Percentiles rank a stretch among this genome's conserved stretches.
Evolutionary conservation across 2,113 vertebrate species (phyloP).

Genomic region (Hippopotamus amphibius): DNA sequence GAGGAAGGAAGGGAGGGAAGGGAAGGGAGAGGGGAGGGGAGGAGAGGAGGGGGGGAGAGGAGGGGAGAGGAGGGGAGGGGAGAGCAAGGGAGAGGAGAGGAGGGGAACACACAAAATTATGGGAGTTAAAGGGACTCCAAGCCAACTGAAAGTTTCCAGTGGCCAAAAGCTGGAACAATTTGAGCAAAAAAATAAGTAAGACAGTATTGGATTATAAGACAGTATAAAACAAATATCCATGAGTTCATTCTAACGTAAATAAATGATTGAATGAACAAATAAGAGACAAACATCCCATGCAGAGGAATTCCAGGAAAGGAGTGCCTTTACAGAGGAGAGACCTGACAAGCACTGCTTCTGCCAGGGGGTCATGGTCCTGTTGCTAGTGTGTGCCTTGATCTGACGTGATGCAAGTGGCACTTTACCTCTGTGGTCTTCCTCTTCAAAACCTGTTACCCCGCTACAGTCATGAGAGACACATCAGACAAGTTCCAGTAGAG

Average conservation of each 20-base stretch:
- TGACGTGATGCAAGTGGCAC: background rate
- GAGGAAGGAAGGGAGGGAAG: fast-evolving
- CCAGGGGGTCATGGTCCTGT: background rate
- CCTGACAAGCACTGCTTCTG: background rate
- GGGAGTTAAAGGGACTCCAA: background rate
- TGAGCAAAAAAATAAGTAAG: constrained; percentile 20
- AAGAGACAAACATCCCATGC: background rate
- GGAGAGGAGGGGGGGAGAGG: fast-evolving
- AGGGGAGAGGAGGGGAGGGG: fast-evolving
- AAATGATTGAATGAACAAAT: background rate
- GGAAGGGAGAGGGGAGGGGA: fast-evolving
- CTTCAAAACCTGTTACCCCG: background rate
- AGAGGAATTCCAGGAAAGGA: background rate
- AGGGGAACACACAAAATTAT: background rate
- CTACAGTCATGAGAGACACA: background rate
- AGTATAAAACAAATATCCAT: constrained; percentile 13
- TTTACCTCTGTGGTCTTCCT: background rate
- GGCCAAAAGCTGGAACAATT: background rate
- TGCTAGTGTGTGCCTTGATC: background rate
- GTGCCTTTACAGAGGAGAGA: background rate
- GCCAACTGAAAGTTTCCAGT: background rate
- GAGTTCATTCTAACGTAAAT: background rate
- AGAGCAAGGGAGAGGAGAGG: fast-evolving
- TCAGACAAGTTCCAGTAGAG: background rate
- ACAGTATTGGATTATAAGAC: background rate